phyloP scores from a whole-genome alignment of 2,797 vertebrate genomes.

The Scarus forsteni region DNA sequence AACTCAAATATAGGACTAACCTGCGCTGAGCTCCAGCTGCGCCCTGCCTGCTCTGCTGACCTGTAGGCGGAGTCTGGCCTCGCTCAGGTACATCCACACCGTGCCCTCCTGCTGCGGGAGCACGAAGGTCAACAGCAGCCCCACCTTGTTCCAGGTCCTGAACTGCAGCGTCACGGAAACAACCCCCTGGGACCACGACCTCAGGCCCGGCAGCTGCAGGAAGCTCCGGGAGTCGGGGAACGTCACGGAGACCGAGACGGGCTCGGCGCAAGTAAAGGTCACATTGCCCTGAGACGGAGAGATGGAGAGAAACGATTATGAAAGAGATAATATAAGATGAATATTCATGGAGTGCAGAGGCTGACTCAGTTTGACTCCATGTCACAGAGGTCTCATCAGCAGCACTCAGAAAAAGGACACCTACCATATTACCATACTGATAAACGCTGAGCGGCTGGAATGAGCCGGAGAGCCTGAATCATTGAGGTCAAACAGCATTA shows the following conservation, averaged over 20 bases:
- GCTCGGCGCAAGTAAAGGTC: slow-evolving; percentile 92
- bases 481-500: slow-evolving; percentile 23
- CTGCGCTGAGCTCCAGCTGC: slow-evolving; percentile 86
- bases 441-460: slow-evolving; percentile 43
- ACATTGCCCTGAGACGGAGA: slow-evolving; percentile 88
- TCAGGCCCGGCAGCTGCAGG: slow-evolving; percentile 84
- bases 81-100: slow-evolving; percentile 82
- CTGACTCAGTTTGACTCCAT: slow-evolving; percentile 58
- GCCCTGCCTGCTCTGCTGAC: slow-evolving; percentile 81
- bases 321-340: slow-evolving; percentile 64
- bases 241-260: slow-evolving; percentile 89
- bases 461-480: slow-evolving; percentile 17
- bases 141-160: slow-evolving; percentile 91
- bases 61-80: slow-evolving; percentile 82
- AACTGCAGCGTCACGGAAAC: slow-evolving; percentile 90
- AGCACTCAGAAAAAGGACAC: slow-evolving; percentile 61
- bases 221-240: slow-evolving; percentile 88
- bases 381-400: slow-evolving; percentile 67
- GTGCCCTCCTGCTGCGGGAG: slow-evolving; percentile 77
- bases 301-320: slow-evolving; percentile 48
- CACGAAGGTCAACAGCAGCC: slow-evolving; percentile 88
- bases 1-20: slow-evolving; percentile 66
- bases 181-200: slow-evolving; percentile 77
- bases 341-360: slow-evolving; percentile 69
- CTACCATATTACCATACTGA: slow-evolving; percentile 68